Conservation (phyloP, 2,113 vertebrate species). For the Nyctereutes procyonoides region DNA sequence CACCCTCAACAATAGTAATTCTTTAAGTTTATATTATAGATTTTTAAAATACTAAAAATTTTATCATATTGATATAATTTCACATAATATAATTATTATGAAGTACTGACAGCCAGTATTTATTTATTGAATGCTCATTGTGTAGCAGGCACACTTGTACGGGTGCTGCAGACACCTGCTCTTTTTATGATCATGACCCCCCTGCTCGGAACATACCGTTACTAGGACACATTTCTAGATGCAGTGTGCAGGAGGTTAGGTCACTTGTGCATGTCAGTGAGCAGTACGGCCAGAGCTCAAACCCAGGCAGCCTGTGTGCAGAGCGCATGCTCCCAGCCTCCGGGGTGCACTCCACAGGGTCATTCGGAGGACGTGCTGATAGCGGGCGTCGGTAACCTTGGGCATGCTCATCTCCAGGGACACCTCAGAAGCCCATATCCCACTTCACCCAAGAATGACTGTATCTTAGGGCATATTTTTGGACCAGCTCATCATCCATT, state of each 20-base stretch:
- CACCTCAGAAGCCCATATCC: accelerated
- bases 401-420: neutral
- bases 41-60: neutral
- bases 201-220: neutral
- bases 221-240: too few species aligned
- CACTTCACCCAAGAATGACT: neutral
- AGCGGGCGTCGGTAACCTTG: accelerated
- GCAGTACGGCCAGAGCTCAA: neutral
- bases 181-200: too few species aligned
- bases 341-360: accelerated
- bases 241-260: neutral
- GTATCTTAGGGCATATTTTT: neutral
- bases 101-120: neutral
- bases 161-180: neutral
- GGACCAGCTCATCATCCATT: neutral
- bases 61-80: neutral
- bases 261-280: accelerated
- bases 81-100: neutral
- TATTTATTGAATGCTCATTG: accelerated
- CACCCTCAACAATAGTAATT: neutral
- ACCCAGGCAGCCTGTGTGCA: neutral
- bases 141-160: too few species aligned
- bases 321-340: too few species aligned
- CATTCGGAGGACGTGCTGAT: neutral
- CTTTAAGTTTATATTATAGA: neutral